Conservation (phyloP, 2,888 invertebrate genomes). For the Yponomeuta evonymella region DNA sequence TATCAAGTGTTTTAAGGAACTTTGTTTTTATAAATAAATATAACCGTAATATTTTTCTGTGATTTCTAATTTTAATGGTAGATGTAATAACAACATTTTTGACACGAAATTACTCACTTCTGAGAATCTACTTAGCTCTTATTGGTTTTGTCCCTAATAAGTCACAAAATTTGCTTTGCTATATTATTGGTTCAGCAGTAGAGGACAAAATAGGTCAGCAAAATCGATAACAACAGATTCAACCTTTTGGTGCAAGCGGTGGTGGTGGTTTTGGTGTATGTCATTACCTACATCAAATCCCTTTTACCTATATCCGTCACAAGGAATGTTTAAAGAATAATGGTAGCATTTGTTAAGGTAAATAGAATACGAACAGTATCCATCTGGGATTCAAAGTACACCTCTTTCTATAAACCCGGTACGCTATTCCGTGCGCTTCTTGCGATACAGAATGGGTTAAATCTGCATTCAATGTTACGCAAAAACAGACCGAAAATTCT, state of each 20-base stretch:
- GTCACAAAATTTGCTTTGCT: neutral
- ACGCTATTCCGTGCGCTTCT: constrained; percentile 17
- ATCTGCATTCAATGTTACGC: neutral
- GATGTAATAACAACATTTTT: too few relatives aligned
- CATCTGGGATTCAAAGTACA: constrained; percentile 62
- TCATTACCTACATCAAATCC: neutral
- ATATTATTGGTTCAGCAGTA: neutral
- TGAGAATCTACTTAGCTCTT: too few relatives aligned
- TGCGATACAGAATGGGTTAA: neutral
- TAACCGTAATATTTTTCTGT: too few relatives aligned
- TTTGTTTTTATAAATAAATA: too few relatives aligned
- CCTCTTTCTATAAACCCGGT: constrained; percentile 61
- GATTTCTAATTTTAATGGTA: too few relatives aligned
- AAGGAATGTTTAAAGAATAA: constrained; percentile 57
- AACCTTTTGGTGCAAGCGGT: neutral
- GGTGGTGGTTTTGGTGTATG: too few relatives aligned
- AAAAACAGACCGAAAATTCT: constrained; percentile 16
- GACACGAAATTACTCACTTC: too few relatives aligned
- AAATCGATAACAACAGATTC: neutral
- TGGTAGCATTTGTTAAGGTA: constrained; percentile 63
- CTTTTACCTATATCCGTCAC: constrained; percentile 26
- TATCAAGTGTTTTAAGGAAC: too few relatives aligned
- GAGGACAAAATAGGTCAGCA: neutral
- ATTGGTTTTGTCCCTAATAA: too few relatives aligned
- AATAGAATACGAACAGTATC: constrained; percentile 68